Percentiles rank a stretch among this genome's conserved stretches.
phyloP scores from a whole-genome alignment of 1,140 invertebrate genomes.

The Ladona fulva region DNA sequence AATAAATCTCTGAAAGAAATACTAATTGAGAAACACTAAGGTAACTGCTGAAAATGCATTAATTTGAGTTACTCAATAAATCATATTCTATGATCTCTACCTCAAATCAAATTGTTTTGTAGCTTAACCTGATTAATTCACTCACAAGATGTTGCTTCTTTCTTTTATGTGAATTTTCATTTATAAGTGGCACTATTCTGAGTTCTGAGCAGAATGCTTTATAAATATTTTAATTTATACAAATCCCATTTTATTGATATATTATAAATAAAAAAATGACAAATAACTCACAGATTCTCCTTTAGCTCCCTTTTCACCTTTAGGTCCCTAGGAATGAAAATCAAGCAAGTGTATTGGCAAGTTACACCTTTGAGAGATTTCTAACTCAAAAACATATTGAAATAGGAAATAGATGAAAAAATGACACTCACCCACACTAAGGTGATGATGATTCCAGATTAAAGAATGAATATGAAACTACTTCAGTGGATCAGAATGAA shows the following conservation, averaged over 20 bases:
- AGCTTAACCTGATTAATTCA: neutral
- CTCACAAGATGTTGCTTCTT: neutral
- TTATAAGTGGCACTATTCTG: neutral
- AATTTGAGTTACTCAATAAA: too few relatives aligned
- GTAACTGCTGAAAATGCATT: too few relatives aligned
- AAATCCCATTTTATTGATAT: conserved; percentile 13
- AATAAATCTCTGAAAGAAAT: too few relatives aligned
- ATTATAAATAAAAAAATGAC: conserved; percentile 14
- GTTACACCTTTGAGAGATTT: neutral
- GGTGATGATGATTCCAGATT: neutral
- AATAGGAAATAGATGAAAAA: neutral
- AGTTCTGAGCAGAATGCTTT: neutral
- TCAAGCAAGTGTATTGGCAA: conserved; percentile 21
- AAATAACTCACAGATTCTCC: conserved; percentile 70
- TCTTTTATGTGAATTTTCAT: neutral
- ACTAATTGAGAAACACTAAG: too few relatives aligned
- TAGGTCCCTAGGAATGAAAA: conserved; percentile 57
- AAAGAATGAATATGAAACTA: too few relatives aligned
- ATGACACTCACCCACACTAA: neutral
- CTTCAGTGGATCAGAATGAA: too few relatives aligned
- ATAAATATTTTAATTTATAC: neutral
- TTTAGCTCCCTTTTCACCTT: conserved; percentile 78
- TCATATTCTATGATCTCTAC: too few relatives aligned
- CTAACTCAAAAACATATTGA: neutral
- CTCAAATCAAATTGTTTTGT: too few relatives aligned